Evolutionary conservation across 2,888 invertebrate species (phyloP), one percentile per base, ranked within the genome.

Genomic region (Drosophila testacea): DNA sequence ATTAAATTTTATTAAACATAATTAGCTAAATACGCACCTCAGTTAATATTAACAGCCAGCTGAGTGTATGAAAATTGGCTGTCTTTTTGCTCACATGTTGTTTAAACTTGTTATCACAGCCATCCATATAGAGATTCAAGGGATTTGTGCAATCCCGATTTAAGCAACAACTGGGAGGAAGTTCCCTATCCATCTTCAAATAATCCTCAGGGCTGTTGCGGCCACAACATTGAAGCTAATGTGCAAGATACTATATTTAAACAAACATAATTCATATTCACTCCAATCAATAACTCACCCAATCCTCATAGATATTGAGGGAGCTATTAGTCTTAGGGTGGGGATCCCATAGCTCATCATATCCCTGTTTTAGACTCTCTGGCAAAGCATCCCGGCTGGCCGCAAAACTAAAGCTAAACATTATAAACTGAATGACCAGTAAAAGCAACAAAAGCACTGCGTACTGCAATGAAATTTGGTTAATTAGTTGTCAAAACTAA

Each of bases 141-240:
- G 82, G 79, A 27, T 72, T 79, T 0, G 80, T 77, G 59, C 91
- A 91, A 50, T 91, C 89, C 9, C 63, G 79, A 13, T 88, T 76
- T 10, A 69, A 34, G 34, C 91, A 91, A 36, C 91, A 91, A 30
- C 91, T 91, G 2, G 77, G 10, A 4, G 91, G 86, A 1, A 83
- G 74, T 0, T 79, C 73, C 54, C 84, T 84, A 2, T 90, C 91
- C 30, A 91, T 46, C 0, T 83, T 54, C 1, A 86, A 71, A 38
- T 91, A 91, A 55, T 91, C 91, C 63, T 89, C 83, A 7, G 91
- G 83, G 41, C 85, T 88, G 30, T 81, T 90, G 41, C 89, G 88
- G 1, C 91, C 91, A 46, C 91, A 91, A 55, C 91, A 91, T 32
- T 91, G 86, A 3, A 91, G 72, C 91, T 91, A 47, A 36, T 10